Conservation (phyloP, 2,113 vertebrate genomes). For the Prolemur simus region DNA sequence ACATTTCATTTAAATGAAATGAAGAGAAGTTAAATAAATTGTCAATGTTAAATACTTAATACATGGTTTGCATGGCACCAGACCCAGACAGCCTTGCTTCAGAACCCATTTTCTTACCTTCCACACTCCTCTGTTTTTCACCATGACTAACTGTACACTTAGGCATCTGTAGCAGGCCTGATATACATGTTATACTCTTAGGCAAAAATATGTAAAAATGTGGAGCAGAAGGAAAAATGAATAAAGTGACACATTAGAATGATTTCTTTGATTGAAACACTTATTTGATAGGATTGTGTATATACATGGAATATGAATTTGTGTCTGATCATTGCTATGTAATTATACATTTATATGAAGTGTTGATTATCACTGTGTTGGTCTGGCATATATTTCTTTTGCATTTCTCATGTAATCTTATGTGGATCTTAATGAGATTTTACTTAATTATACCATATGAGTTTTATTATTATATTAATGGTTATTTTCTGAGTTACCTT, state of each 20-base stretch:
- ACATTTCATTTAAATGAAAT: neutral
- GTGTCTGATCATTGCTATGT: neutral
- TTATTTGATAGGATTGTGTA: neutral
- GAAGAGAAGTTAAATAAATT: neutral
- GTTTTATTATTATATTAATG: neutral
- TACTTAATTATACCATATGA: constrained; percentile 3
- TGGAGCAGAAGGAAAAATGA: neutral
- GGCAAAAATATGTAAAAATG: neutral
- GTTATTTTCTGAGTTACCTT: constrained; percentile 3
- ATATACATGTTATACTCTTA: neutral
- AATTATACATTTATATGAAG: neutral
- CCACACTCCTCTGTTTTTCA: neutral
- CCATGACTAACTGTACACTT: neutral
- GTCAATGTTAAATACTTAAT: neutral
- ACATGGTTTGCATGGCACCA: neutral
- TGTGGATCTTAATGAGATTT: constrained; percentile 1
- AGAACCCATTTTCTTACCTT: neutral
- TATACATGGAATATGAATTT: neutral
- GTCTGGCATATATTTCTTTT: neutral
- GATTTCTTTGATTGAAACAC: constrained; percentile 10
- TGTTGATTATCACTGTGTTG: neutral
- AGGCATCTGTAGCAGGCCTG: neutral
- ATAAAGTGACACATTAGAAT: neutral
- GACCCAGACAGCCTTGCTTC: neutral
- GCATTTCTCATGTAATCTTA: neutral